Conservation (phyloP, 2,888 invertebrate species). For the Acrocyrtus sp. region DNA sequence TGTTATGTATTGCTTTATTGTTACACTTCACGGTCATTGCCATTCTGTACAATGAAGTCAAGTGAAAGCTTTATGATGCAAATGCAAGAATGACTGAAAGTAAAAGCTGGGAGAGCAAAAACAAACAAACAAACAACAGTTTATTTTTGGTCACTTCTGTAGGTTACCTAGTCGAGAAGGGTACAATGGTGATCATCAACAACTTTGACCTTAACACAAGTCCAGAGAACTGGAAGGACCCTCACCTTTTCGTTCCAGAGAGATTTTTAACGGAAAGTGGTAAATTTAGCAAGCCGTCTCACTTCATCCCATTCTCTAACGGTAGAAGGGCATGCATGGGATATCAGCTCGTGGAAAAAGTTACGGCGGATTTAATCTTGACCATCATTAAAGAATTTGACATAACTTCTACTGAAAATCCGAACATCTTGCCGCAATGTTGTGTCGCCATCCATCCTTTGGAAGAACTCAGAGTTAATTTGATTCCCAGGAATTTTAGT, state of each 20-base stretch:
- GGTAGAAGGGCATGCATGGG: slow-evolving; percentile 89
- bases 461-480: slow-evolving; percentile 53
- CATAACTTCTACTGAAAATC: slow-evolving; percentile 41
- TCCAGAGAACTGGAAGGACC: slow-evolving; percentile 77
- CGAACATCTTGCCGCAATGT: slow-evolving; percentile 56
- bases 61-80: too few species aligned
- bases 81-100: neutral
- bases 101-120: neutral
- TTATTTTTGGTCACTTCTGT: slow-evolving; percentile 53
- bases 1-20: slow-evolving; percentile 38
- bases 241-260: slow-evolving; percentile 78
- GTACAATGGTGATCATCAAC: slow-evolving; percentile 84
- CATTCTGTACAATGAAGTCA: slow-evolving; percentile 4
- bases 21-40: slow-evolving; percentile 46
- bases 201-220: slow-evolving; percentile 84
- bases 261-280: slow-evolving; percentile 74
- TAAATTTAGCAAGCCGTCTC: slow-evolving; percentile 73
- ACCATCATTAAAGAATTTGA: slow-evolving; percentile 57
- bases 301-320: slow-evolving; percentile 86
- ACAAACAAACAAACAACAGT: neutral
- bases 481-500: slow-evolving; percentile 49
- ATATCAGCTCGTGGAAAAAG: slow-evolving; percentile 80
- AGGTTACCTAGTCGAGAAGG: slow-evolving; percentile 79
- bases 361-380: slow-evolving; percentile 67
- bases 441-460: slow-evolving; percentile 62